Percentiles rank a stretch among this genome's conserved stretches.
phyloP scores from a whole-genome alignment of 2,888 invertebrate genomes.

The Morpho achilles region DNA sequence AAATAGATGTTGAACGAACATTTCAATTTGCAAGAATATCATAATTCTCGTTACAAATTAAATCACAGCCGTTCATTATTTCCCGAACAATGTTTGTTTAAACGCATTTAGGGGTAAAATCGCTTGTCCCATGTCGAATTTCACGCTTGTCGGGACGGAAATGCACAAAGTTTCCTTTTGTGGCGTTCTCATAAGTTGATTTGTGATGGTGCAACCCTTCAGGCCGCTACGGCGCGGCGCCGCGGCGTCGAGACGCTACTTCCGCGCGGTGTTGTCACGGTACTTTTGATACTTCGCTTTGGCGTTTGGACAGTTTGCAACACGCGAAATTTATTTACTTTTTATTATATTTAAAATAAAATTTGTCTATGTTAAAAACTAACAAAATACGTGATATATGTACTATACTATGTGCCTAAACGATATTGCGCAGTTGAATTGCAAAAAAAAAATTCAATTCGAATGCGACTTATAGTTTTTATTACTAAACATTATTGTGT shows the following conservation, averaged over 20 bases:
- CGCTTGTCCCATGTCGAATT: slow-evolving; percentile 52
- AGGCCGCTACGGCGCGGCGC: slow-evolving; percentile 69
- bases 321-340: slow-evolving; percentile 8
- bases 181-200: slow-evolving; percentile 76
- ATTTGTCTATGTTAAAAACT: too few species aligned
- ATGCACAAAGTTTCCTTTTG: slow-evolving; percentile 79
- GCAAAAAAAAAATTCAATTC: too few species aligned
- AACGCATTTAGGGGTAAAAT: slow-evolving; percentile 39
- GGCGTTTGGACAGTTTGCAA: slow-evolving; percentile 19
- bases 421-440: too few species aligned
- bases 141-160: slow-evolving; percentile 73
- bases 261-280: slow-evolving; percentile 36
- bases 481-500: too few species aligned
- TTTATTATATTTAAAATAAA: background rate
- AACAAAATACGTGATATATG: too few species aligned
- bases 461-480: too few species aligned
- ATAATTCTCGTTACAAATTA: slow-evolving; percentile 8
- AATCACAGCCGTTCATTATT: slow-evolving; percentile 13
- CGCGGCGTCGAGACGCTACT: slow-evolving; percentile 71
- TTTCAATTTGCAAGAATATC: background rate
- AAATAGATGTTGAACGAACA: too few species aligned
- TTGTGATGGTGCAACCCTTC: slow-evolving; percentile 78
- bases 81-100: slow-evolving; percentile 34
- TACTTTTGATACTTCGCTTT: slow-evolving; percentile 12
- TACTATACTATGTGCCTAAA: too few species aligned